Base-by-base conservation (phyloP, 2,797 vertebrate species). In the Urocyon cinereoargenteus region DNA sequence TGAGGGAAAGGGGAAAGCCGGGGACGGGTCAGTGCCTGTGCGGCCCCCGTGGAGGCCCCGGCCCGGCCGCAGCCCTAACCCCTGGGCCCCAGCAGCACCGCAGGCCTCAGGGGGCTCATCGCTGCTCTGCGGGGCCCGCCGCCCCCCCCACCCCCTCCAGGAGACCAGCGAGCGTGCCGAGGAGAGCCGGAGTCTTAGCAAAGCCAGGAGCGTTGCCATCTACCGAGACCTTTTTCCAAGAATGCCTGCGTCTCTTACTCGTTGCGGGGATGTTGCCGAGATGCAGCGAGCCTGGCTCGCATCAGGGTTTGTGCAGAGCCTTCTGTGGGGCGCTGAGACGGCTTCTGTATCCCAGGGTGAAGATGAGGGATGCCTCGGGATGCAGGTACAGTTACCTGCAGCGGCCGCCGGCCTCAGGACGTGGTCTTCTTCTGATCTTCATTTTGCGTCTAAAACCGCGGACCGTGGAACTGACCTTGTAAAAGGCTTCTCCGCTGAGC, bases 401-500 rank as follows among this genome's bases (percentile, higher is more conserved):
- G 40, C 40, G 40, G 40, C 40, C 40, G 40, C 40, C 40, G 40
- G 40, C 40, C 40, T 45, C 40, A 8, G 26, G 21, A 97, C 78
- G 21, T 84, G 51, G 90, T 96, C 72, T 96, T 78, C 21, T 81
- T 72, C 18, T 31, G 40, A 24, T 92, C 14, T 92, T 91, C 73
- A n/a, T 94, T 97, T 97, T 62, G 3, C 7, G 34, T 96, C 53
- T 78, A 68, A 97, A 97, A 96, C 62, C 83, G 1, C 21, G 73
- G 64, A 53, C 92, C 22, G 26, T 90, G 57, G 87, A 36, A 11
- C 66, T 97, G 93, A 92, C 53, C 97, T 97, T 68, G 19, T 98
- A 81, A 96, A 94, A 97, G 82, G 81, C 78, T 92, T 88, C 72
- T 72, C 97, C 91, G 10, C 53, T 85, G 21, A 97, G 93, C 97